Conservation (phyloP, 2,888 invertebrate species). For the Acanthococcus lagerstroemiae region DNA sequence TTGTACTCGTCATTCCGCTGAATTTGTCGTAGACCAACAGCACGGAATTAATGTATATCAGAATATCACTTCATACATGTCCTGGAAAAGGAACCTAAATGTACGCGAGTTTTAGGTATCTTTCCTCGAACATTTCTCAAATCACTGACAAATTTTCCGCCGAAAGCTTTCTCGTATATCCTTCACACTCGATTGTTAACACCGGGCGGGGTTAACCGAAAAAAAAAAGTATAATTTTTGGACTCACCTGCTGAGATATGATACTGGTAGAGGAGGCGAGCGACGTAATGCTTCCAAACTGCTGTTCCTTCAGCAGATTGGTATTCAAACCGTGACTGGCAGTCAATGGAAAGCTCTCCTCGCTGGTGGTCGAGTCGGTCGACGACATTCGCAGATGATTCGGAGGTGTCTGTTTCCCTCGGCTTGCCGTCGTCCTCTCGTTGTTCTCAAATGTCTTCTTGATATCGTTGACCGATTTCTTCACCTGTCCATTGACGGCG, state of each 20-base stretch:
- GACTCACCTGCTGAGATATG: slow-evolving; percentile 48
- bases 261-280: slow-evolving; percentile 49
- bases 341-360: slow-evolving; percentile 40
- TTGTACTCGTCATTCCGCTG: too few relatives aligned
- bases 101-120: too few relatives aligned
- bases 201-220: background rate
- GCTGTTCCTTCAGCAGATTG: slow-evolving; percentile 42
- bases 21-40: too few relatives aligned
- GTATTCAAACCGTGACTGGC: slow-evolving; percentile 39
- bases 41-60: too few relatives aligned
- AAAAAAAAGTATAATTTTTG: background rate
- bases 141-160: too few relatives aligned
- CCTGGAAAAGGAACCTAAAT: too few relatives aligned
- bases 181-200: too few relatives aligned
- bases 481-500: background rate
- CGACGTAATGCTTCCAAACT: slow-evolving; percentile 50
- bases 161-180: too few relatives aligned
- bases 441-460: background rate
- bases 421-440: slow-evolving; percentile 14
- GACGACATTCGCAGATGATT: slow-evolving; percentile 47
- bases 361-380: slow-evolving; percentile 48
- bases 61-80: too few relatives aligned
- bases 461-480: slow-evolving; percentile 45
- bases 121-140: too few relatives aligned
- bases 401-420: slow-evolving; percentile 16